Conservation (phyloP, 2,113 vertebrate species). For the Toxostoma redivivum region DNA sequence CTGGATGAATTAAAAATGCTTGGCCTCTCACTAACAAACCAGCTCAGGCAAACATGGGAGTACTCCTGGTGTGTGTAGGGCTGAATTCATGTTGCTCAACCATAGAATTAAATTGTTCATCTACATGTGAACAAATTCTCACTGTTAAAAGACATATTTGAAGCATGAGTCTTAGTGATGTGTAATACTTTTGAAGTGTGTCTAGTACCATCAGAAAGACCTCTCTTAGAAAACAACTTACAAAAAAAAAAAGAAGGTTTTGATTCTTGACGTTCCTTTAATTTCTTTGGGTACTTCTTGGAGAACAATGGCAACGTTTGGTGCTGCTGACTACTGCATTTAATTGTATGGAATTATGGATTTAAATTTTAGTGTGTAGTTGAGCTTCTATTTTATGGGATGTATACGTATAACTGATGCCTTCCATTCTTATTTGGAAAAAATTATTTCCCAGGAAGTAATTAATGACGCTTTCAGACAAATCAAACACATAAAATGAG, state of each 20-base stretch:
- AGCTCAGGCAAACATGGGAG: neutral
- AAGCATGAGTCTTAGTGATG: neutral
- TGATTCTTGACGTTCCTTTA: neutral
- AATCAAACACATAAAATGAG: neutral
- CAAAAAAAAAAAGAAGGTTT: neutral
- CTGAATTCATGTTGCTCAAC: neutral
- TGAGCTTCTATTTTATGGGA: constrained; percentile 20
- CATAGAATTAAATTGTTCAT: neutral
- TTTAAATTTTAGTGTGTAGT: constrained; percentile 14
- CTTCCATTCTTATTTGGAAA: neutral
- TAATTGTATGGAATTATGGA: constrained; percentile 29
- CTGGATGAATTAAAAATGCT: neutral
- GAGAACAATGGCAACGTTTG: neutral
- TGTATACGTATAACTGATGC: neutral
- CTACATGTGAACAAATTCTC: neutral
- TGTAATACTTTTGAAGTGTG: neutral
- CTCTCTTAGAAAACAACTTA: neutral
- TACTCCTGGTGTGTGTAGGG: neutral
- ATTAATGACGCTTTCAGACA: neutral
- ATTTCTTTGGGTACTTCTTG: neutral
- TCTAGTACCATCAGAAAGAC: neutral
- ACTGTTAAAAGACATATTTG: neutral
- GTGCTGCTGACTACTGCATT: neutral
- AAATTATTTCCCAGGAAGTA: neutral
- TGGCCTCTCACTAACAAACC: neutral